Percentiles rank a stretch among this genome's conserved stretches.
phyloP scores from a whole-genome alignment of 2,113 vertebrate species.

The Antechinus flavipes region DNA sequence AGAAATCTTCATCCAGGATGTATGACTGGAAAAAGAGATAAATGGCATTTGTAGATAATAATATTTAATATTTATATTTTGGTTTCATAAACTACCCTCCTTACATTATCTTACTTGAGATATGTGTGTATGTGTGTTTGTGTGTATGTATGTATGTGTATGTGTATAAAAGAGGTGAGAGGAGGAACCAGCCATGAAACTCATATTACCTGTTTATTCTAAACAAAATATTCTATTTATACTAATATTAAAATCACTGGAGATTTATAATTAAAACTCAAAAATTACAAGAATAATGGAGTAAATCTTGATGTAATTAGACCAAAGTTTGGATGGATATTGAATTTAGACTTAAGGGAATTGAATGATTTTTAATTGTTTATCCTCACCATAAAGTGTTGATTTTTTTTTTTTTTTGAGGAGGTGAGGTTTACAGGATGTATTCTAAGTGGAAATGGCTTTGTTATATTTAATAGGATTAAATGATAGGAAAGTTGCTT shows the following conservation, averaged over 20 bases:
- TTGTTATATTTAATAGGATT: constrained; percentile 46
- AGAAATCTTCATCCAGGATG: background rate
- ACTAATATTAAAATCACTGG: constrained; percentile 71
- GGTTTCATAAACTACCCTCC: background rate
- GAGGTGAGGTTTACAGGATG: background rate
- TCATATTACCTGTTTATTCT: constrained; percentile 56
- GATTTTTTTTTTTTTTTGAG: constrained; percentile 29
- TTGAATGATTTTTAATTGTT: constrained; percentile 70
- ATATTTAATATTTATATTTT: background rate
- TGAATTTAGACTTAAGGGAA: constrained; percentile 70
- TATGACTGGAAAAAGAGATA: background rate
- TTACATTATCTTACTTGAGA: background rate
- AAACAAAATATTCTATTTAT: constrained; percentile 61
- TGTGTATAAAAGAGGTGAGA: background rate
- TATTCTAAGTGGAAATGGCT: background rate
- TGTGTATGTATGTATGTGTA: background rate
- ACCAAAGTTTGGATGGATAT: constrained; percentile 73
- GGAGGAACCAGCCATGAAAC: background rate
- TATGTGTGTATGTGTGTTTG: background rate
- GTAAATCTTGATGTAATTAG: constrained; percentile 80
- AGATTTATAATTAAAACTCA: constrained; percentile 69
- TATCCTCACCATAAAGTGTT: constrained; percentile 47
- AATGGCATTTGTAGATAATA: background rate
- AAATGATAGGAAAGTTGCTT: background rate
- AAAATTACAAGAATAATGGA: constrained; percentile 69